Percentiles rank a stretch among this genome's conserved stretches.
Conservation (phyloP, 2,797 vertebrate genomes). For the Apogon hyalosoma region DNA sequence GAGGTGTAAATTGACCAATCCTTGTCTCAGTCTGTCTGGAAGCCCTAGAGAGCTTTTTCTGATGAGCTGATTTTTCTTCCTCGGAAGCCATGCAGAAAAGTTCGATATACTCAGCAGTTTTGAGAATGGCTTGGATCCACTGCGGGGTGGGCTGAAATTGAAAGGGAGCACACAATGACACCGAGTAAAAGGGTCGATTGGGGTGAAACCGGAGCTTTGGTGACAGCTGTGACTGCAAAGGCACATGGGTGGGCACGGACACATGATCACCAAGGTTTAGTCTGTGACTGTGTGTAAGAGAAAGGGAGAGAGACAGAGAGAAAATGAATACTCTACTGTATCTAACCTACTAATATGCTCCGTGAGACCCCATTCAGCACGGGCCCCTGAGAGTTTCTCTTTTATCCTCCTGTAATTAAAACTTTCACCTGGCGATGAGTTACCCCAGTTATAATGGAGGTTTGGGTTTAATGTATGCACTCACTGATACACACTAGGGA, state of each 20-base stretch:
- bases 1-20: constrained; percentile 52
- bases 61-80: constrained; percentile 58
- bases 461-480: constrained; percentile 50
- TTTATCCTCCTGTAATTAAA: constrained; percentile 64
- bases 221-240: constrained; percentile 49
- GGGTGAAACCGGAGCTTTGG: constrained; percentile 47
- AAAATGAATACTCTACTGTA: constrained; percentile 40
- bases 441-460: constrained; percentile 29
- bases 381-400: constrained; percentile 53
- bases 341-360: constrained; percentile 39
- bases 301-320: background rate
- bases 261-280: background rate
- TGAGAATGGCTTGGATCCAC: constrained; percentile 53
- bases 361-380: constrained; percentile 45
- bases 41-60: constrained; percentile 40
- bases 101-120: constrained; percentile 72
- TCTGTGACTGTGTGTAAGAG: background rate
- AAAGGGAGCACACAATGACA: constrained; percentile 54
- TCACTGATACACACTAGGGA: constrained; percentile 8
- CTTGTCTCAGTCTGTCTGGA: constrained; percentile 33
- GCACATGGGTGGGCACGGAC: background rate
- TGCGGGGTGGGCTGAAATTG: constrained; percentile 48
- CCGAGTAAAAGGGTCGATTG: constrained; percentile 35
- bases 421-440: constrained; percentile 56
- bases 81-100: constrained; percentile 53